These are phyloP conservation scores for Entomobrya proxima DNA, from an alignment of 2,888 invertebrate genomes.

Conservation along the genomic window DNA sequence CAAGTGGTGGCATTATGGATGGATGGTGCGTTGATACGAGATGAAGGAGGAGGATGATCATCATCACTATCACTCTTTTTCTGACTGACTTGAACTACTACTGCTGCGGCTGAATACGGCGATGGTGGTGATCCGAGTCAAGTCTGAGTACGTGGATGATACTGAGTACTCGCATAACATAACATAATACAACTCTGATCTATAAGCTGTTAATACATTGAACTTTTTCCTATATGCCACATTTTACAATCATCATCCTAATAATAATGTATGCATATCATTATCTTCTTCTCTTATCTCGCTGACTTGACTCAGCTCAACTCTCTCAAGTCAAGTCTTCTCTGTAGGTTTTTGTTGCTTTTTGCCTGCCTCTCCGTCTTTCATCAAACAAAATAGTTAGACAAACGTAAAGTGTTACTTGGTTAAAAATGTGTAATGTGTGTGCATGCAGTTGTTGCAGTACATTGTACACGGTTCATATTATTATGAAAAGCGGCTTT, in stretches of 20 bases:
- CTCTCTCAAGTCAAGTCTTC: background rate
- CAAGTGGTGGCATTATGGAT: slow-evolving; percentile 31
- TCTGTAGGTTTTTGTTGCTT: background rate
- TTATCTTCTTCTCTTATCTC: slow-evolving; percentile 29
- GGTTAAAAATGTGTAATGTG: too few relatives aligned
- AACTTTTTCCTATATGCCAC: too few relatives aligned
- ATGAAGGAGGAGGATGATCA: background rate
- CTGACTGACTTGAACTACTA: slow-evolving; percentile 40
- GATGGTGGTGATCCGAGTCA: slow-evolving; percentile 34
- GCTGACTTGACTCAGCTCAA: background rate
- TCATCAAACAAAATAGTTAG: slow-evolving; percentile 24
- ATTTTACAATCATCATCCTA: too few relatives aligned
- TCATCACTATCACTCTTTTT: background rate
- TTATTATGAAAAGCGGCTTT: too few relatives aligned
- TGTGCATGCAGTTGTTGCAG: slow-evolving; percentile 28
- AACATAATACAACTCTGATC: background rate
- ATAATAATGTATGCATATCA: slow-evolving; percentile 38
- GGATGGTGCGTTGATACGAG: background rate
- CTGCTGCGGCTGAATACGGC: too few relatives aligned
- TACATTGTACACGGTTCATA: too few relatives aligned
- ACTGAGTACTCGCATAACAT: background rate
- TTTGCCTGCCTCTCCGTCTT: background rate
- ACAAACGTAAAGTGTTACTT: slow-evolving; percentile 16
- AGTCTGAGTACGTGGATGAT: background rate
- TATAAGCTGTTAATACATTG: slow-evolving; percentile 26